Evolutionary conservation across 2,888 invertebrate genomes (phyloP).

Genomic region (Fabriciana adippe): DNA sequence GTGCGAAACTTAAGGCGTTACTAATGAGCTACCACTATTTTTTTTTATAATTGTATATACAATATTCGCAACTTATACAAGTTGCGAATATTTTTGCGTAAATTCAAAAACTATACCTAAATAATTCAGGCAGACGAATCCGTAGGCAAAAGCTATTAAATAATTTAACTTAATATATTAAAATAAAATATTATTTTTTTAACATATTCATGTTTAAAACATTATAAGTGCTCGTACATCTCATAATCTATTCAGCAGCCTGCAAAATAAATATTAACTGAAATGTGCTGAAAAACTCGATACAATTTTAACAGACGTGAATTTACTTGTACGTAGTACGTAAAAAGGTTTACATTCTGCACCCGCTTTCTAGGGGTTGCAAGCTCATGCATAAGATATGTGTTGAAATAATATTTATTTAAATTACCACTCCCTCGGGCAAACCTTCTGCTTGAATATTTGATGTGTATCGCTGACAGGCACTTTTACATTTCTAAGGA

Average conservation of each 20-base stretch:
- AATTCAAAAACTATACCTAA: too few species aligned
- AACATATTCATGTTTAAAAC: not conserved
- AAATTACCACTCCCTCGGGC: conserved; percentile 58
- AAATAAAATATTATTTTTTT: not conserved
- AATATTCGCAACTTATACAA: too few species aligned
- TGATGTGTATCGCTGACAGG: conserved; percentile 48
- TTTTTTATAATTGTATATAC: too few species aligned
- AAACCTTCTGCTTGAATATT: conserved; percentile 54
- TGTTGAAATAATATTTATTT: conserved; percentile 66
- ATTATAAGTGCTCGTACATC: not conserved
- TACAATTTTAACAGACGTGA: conserved; percentile 4
- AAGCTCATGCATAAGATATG: conserved; percentile 58
- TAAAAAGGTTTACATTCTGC: conserved; percentile 29
- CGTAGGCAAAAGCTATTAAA: too few species aligned
- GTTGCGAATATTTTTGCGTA: too few species aligned
- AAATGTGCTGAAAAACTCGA: not conserved
- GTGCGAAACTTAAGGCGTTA: too few species aligned
- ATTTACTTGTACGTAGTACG: conserved; percentile 11
- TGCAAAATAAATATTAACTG: not conserved
- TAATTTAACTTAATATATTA: too few species aligned
- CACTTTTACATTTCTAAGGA: conserved; percentile 18
- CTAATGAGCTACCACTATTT: too few species aligned
- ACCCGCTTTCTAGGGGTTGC: conserved; percentile 41
- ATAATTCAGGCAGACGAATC: too few species aligned
- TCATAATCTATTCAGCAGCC: not conserved